Evolutionary conservation across 2,888 invertebrate species (phyloP).

Genomic region (Heliconius aoede): DNA sequence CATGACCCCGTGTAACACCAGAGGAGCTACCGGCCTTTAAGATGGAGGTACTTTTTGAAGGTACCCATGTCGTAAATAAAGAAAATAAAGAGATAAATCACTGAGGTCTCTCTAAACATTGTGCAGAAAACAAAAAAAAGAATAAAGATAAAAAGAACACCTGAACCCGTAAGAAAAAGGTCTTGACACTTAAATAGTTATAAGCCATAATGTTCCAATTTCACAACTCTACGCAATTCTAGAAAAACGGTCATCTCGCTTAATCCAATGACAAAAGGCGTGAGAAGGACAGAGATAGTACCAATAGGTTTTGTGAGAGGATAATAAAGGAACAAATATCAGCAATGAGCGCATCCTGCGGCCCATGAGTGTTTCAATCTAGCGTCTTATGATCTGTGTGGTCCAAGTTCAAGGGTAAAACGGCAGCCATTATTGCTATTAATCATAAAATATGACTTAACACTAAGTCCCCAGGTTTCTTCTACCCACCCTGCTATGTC

Average conservation of each 20-base stretch:
- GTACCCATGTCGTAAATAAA: no score
- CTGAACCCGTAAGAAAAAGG: conserved; percentile 1
- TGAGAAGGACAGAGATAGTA: conserved; percentile 37
- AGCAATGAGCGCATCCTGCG: conserved; percentile 68
- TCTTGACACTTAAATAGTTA: conserved; percentile 10
- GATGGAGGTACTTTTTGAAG: no score
- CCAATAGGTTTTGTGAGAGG: conserved; percentile 51
- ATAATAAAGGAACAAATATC: conserved; percentile 59
- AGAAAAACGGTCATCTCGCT: conserved; percentile 34
- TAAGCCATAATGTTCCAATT: conserved; percentile 12
- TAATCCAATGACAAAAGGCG: conserved; percentile 39
- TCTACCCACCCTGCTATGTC: no score
- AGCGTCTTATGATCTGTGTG: conserved; percentile 38
- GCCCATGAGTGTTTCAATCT: conserved; percentile 53
- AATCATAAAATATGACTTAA: neutral
- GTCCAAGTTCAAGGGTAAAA: conserved; percentile 29
- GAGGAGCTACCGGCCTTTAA: no score
- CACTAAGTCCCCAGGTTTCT: no score
- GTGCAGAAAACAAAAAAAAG: neutral
- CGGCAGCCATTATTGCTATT: neutral
- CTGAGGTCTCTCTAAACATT: neutral
- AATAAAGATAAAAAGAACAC: neutral
- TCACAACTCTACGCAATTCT: neutral
- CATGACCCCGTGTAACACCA: no score
- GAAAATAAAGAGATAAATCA: no score